Percentiles rank a stretch among this genome's conserved stretches.
Evolutionary conservation across 2,113 vertebrate genomes (phyloP).

Genomic region (Colistium nudipinnis): DNA sequence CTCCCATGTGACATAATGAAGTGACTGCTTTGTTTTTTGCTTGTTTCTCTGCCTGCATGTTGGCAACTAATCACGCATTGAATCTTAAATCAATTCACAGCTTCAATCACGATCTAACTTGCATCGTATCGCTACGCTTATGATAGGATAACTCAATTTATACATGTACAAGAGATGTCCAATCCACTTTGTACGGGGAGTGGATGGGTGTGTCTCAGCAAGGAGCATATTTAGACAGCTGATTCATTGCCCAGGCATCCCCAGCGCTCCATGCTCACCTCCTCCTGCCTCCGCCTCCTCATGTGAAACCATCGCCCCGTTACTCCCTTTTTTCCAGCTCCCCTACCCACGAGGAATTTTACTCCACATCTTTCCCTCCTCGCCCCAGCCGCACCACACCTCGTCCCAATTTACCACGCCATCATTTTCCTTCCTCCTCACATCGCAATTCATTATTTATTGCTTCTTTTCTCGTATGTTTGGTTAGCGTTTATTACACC

Average conservation of each 20-base stretch:
- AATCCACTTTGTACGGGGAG: conserved; percentile 42
- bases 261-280: conserved; percentile 41
- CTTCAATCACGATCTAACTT: not conserved
- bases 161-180: not conserved
- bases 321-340: conserved; percentile 36
- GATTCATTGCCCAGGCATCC: conserved; percentile 75
- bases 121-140: too few relatives aligned
- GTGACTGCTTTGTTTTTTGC: too few relatives aligned
- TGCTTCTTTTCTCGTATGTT: not conserved
- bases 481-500: not conserved
- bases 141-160: too few relatives aligned
- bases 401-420: conserved; percentile 2
- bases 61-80: not conserved
- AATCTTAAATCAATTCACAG: not conserved
- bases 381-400: conserved; percentile 27
- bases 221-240: conserved; percentile 75
- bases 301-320: conserved; percentile 47
- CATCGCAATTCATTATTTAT: not conserved
- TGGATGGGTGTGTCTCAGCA: conserved; percentile 56
- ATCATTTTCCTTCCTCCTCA: not conserved
- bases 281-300: conserved; percentile 41
- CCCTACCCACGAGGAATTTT: conserved; percentile 38
- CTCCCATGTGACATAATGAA: not conserved
- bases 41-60: not conserved
- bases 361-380: conserved; percentile 24